phyloP scores from a whole-genome alignment of 2,888 invertebrate species.

The Halictus quadricinctus region DNA sequence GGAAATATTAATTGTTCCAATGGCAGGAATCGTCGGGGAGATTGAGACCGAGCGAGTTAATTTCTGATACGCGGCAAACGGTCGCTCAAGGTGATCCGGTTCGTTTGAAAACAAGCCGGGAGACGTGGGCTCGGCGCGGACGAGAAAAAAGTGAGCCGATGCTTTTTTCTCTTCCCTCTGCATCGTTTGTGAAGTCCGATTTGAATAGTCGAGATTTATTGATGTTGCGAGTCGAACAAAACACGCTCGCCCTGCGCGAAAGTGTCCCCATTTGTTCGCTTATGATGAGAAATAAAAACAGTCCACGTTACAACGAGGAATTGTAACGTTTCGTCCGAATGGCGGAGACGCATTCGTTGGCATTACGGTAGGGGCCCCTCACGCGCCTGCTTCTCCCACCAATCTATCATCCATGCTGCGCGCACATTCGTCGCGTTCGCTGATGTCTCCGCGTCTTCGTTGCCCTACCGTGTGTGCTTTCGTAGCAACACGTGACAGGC shows the following conservation, averaged over 20 bases:
- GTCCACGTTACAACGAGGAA: no score
- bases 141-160: background rate
- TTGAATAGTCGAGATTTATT: background rate
- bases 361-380: no score
- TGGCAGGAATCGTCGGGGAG: background rate
- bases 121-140: background rate
- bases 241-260: background rate
- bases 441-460: no score
- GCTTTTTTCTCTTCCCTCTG: background rate
- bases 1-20: background rate
- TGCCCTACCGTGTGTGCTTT: no score
- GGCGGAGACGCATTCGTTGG: no score
- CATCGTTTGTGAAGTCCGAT: background rate
- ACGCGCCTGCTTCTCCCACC: no score
- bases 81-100: conserved; percentile 30
- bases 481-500: no score
- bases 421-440: no score
- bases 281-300: background rate
- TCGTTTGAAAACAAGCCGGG: background rate
- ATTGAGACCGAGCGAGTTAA: background rate
- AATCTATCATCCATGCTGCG: no score
- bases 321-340: no score
- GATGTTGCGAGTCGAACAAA: background rate
- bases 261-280: background rate
- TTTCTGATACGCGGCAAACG: conserved; percentile 20